Evolutionary conservation across 2,113 vertebrate genomes (phyloP), one percentile per base, ranked within the genome.

Genomic region (Perca fluviatilis): DNA sequence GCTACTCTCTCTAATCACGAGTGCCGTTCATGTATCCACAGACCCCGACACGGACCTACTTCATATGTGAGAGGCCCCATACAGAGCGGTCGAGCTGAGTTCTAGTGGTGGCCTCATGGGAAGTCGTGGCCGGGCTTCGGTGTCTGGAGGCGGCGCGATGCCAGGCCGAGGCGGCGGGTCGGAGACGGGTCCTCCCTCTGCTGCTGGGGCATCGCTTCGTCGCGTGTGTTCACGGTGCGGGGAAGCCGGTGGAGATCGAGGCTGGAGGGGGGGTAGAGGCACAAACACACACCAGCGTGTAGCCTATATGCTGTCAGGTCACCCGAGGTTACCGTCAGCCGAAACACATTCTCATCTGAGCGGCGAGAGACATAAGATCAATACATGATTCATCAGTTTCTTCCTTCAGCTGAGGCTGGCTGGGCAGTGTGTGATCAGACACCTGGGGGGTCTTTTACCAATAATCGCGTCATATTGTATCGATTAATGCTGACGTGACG

Each of bases 41-140:
- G 50, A 11, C 2, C 49, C 23, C 30, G 11, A 21, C 4, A 6
- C 30, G 51, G 9, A 89, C 93, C 71, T 91, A 96, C 95, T 93
- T 95, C 88, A 95, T 85, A 91, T 85, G 89, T 85, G 71, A 83
- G 90, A 84, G 94, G 93, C 94, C 93, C 95, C 95, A 96, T 94
- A 89, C 93, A 95, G 94, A 95, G 93, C 86, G 90, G 84, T 75
- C 82, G 63, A 83, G 91, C 87, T 78, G 92, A 92, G 92, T 92
- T 84, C 93, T 93, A 86, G 86, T 88, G 87, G 93, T 62, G 90
- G 93, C 95, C 91, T 95, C 95, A 95, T 95, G 91, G 93, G 91
- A 91, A 87, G 83, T 54, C 6, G 69, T 85, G 88, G 90, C 79
- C 71, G 79, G 82, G 87, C 65, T 85, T 91, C 83, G 74, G 86